Evolutionary conservation across 1,140 invertebrate genomes (phyloP).

Genomic region (Trissolcus basalis): DNA sequence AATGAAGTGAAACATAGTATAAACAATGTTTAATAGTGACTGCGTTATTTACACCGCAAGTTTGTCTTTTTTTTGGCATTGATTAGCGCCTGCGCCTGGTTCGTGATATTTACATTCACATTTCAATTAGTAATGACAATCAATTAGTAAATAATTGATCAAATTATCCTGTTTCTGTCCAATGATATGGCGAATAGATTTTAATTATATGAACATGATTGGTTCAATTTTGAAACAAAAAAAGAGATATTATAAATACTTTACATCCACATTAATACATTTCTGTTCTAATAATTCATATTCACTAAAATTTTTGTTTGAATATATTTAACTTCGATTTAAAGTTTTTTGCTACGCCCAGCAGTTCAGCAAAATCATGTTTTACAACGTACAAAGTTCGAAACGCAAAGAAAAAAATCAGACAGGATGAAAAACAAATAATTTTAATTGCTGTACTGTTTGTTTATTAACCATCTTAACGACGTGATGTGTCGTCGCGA

Average conservation of each 20-base stretch:
- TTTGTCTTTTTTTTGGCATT: constrained; percentile 29
- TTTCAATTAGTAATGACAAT: not conserved
- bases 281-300: too few species aligned
- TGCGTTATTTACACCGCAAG: constrained; percentile 15
- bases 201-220: too few species aligned
- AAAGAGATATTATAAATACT: too few species aligned
- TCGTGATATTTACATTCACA: constrained; percentile 21
- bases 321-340: too few species aligned
- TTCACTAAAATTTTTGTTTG: too few species aligned
- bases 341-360: too few species aligned
- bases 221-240: too few species aligned
- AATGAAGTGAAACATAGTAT: constrained; percentile 2
- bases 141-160: not conserved
- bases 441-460: constrained; percentile 15
- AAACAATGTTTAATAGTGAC: not conserved
- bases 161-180: not conserved
- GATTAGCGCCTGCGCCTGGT: constrained; percentile 34
- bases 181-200: not conserved
- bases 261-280: too few species aligned
- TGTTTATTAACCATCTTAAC: constrained; percentile 18
- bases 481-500: constrained; percentile 3
- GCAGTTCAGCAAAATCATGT: too few species aligned
- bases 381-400: too few species aligned
- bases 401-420: too few species aligned
- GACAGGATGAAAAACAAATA: not conserved